phyloP scores from a whole-genome alignment of 2,113 vertebrate species.

The Eublepharis macularius region DNA sequence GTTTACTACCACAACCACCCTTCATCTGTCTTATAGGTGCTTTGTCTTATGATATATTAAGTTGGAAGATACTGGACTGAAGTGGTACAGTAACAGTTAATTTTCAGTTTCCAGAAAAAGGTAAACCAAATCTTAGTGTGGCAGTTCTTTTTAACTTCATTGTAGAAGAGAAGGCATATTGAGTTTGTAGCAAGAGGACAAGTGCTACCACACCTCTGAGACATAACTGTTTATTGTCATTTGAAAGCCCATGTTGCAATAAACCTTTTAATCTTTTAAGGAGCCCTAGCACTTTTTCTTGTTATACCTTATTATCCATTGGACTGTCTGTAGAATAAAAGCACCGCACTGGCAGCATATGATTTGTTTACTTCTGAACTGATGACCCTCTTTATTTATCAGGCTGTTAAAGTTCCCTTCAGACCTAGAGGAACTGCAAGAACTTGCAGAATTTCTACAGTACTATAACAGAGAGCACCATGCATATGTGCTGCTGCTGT shows the following conservation, averaged over 20 bases:
- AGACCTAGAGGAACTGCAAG: conserved; percentile 88
- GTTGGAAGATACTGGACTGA: background rate
- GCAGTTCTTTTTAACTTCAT: background rate
- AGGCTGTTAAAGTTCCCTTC: conserved; percentile 92
- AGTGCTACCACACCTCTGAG: background rate
- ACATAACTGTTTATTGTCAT: background rate
- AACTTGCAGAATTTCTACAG: conserved; percentile 85
- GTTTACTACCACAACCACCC: background rate
- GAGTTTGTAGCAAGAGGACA: background rate
- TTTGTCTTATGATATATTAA: background rate
- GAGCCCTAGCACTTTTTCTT: background rate
- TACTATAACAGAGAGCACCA: conserved; percentile 89
- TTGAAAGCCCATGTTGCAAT: background rate
- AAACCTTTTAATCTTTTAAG: background rate
- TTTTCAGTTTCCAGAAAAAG: background rate
- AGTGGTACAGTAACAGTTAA: background rate
- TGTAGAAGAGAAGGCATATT: background rate
- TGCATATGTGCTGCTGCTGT: conserved; percentile 88
- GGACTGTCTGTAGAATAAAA: background rate
- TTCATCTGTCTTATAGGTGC: background rate
- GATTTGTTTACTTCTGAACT: background rate
- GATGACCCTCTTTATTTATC: conserved; percentile 5
- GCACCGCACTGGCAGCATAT: background rate
- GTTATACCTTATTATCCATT: background rate
- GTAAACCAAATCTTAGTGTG: background rate